A percentile compares a stretch with the other conserved stretches of the same genome.
Evolutionary conservation across 2,113 vertebrate genomes (phyloP).

Genomic region (Typhlomys cinereus): DNA sequence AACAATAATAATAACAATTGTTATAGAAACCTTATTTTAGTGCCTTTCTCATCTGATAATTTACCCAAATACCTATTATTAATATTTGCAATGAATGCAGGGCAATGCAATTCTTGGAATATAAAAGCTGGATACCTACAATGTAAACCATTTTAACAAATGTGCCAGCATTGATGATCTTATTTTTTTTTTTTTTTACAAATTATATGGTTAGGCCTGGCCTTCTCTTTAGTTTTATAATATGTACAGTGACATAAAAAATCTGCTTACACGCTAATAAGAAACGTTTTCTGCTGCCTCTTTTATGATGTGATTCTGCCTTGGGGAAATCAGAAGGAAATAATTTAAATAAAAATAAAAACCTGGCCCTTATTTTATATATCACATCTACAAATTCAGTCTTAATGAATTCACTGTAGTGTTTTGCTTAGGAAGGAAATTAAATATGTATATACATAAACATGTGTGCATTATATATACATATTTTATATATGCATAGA

Average conservation of each 20-base stretch:
- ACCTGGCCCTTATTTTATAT: background rate
- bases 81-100: constrained; percentile 31
- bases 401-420: background rate
- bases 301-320: background rate
- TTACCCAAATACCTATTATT: constrained; percentile 26
- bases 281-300: background rate
- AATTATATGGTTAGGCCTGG: background rate
- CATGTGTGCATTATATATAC: too few species aligned
- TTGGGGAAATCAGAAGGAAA: background rate
- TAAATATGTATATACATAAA: too few species aligned
- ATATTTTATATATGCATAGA: too few species aligned
- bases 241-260: background rate
- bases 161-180: background rate
- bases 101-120: background rate
- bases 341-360: background rate
- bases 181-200: too few species aligned
- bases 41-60: constrained; percentile 18
- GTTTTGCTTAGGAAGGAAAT: too few species aligned
- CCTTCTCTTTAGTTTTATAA: background rate
- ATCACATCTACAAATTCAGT: background rate
- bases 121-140: constrained; percentile 24
- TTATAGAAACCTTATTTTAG: background rate
- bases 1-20: background rate
- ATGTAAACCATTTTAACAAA: background rate
- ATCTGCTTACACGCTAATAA: background rate